These are phyloP conservation scores for Ciconia nigra DNA, from an alignment of 2,797 vertebrate genomes.

Conservation along the genomic window DNA sequence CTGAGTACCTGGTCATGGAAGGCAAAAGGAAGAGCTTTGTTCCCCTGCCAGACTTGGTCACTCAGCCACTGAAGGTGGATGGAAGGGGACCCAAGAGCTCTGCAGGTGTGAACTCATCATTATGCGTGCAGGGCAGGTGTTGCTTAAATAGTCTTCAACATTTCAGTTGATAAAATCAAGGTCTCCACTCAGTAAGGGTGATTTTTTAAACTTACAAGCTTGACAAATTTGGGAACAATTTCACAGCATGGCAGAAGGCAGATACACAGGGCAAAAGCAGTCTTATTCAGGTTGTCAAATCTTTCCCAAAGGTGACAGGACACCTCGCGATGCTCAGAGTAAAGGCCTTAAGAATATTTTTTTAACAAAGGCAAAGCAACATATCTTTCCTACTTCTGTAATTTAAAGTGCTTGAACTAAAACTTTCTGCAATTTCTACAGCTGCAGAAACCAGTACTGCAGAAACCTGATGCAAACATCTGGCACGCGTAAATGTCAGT, in stretches of 20 bases:
- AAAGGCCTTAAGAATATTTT: background rate
- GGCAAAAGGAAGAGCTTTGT: background rate
- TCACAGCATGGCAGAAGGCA: background rate
- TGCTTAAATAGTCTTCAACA: background rate
- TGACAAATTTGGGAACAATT: background rate
- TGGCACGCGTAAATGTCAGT: background rate
- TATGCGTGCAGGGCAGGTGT: background rate
- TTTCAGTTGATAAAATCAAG: background rate
- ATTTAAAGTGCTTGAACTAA: background rate
- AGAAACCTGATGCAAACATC: background rate
- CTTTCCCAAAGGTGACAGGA: background rate
- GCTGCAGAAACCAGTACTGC: background rate
- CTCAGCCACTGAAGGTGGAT: background rate
- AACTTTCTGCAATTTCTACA: background rate
- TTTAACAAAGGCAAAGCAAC: background rate
- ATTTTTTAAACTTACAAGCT: background rate
- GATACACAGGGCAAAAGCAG: background rate
- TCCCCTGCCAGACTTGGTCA: fast-evolving
- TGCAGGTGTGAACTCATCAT: background rate
- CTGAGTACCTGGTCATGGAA: background rate
- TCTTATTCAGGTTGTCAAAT: background rate
- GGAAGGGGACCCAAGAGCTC: background rate
- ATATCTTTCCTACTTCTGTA: background rate
- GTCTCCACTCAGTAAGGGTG: background rate
- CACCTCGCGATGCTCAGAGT: background rate